Evolutionary conservation across 2,113 vertebrate species (phyloP).

Genomic region (Cyprinodon variegatus): DNA sequence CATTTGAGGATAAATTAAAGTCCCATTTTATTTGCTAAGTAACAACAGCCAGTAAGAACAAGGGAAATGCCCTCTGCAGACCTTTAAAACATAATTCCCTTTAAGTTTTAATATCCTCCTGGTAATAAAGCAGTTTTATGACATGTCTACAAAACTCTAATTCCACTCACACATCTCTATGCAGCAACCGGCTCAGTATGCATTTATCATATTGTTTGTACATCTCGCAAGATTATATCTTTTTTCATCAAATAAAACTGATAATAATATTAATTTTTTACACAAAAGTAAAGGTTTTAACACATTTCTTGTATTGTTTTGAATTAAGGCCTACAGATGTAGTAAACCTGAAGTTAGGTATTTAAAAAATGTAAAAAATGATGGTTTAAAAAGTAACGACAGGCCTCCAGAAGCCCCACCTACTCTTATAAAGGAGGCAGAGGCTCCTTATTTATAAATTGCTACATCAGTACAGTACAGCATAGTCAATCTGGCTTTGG

Average conservation of each 20-base stretch:
- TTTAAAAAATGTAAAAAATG: background rate
- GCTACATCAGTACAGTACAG: background rate
- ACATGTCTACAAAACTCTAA: conserved; percentile 21
- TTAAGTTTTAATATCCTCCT: background rate
- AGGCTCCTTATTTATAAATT: background rate
- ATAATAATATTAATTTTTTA: too few relatives aligned
- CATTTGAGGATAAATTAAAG: conserved; percentile 58
- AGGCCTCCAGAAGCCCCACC: background rate
- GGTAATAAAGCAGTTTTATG: conserved; percentile 36
- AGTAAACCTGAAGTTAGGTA: background rate
- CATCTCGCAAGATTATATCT: background rate
- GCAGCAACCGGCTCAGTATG: conserved; percentile 6
- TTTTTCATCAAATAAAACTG: background rate
- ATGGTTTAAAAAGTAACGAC: background rate
- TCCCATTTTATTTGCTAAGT: background rate
- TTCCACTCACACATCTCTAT: background rate
- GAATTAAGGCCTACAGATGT: background rate
- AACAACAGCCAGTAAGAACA: background rate
- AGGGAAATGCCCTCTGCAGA: background rate
- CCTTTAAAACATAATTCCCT: too few relatives aligned
- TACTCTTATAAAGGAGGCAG: too few relatives aligned
- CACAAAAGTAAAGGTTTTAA: too few relatives aligned
- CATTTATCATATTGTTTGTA: conserved; percentile 32
- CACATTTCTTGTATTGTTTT: background rate
- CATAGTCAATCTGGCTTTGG: too few relatives aligned